Evolutionary conservation across 2,113 vertebrate genomes (phyloP).

Genomic region (Todiramphus chloris): DNA sequence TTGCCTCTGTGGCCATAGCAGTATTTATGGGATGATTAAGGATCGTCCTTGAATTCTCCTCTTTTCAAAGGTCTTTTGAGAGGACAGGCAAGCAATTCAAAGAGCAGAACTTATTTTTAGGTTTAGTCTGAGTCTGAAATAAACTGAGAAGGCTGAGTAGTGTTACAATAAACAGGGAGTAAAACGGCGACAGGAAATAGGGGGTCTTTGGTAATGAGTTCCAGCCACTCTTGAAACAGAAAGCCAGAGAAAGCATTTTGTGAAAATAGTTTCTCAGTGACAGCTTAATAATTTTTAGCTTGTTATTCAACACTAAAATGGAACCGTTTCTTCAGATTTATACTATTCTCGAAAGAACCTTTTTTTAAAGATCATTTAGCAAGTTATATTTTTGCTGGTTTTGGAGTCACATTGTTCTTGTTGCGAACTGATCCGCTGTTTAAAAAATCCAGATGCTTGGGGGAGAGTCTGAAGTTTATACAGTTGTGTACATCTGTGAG

Average conservation of each 20-base stretch:
- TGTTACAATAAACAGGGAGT: conserved; percentile 68
- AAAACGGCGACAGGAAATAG: conserved; percentile 79
- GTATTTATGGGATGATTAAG: conserved; percentile 7
- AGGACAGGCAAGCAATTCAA: conserved; percentile 68
- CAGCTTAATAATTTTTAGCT: conserved; percentile 76
- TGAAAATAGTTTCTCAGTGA: conserved; percentile 80
- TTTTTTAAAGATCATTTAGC: conserved; percentile 74
- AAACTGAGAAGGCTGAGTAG: conserved; percentile 73
- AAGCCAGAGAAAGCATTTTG: conserved; percentile 74
- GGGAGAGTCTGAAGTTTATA: conserved; percentile 65
- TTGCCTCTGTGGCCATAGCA: background rate
- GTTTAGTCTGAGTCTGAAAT: conserved; percentile 73
- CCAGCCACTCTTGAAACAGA: conserved; percentile 80
- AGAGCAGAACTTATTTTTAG: conserved; percentile 77
- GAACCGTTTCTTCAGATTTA: conserved; percentile 62
- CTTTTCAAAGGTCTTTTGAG: conserved; percentile 56
- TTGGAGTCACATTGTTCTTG: conserved; percentile 66
- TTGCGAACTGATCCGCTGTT: conserved; percentile 64
- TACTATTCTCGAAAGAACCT: conserved; percentile 18
- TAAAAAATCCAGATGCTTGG: conserved; percentile 82
- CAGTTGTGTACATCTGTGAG: conserved; percentile 70
- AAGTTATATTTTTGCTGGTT: conserved; percentile 67
- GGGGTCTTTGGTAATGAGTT: conserved; percentile 83
- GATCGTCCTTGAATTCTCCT: background rate
- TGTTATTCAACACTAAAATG: conserved; percentile 68